These are phyloP conservation scores for Arctopsyche grandis DNA, from an alignment of 1,140 invertebrate species.

Conservation along the genomic window DNA sequence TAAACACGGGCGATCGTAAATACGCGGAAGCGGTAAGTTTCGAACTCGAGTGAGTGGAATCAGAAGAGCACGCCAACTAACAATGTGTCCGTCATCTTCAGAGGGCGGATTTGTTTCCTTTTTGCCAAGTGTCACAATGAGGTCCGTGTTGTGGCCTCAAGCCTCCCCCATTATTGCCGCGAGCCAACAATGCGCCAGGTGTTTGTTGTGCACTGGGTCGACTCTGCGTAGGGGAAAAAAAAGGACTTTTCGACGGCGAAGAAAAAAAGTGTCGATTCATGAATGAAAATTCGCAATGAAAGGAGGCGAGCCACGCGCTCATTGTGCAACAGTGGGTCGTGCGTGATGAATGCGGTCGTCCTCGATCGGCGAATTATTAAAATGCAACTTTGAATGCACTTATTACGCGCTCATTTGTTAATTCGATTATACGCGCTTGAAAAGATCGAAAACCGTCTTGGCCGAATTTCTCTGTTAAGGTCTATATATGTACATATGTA, in stretches of 20 bases:
- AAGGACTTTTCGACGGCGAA: not conserved
- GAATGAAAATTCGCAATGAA: slow-evolving; percentile 23
- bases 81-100: not conserved
- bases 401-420: no score
- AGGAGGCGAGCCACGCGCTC: not conserved
- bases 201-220: not conserved
- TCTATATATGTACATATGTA: no score
- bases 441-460: no score
- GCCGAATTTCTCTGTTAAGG: no score
- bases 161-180: slow-evolving; percentile 2
- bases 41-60: not conserved
- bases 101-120: slow-evolving; percentile 7
- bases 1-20: not conserved
- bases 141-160: slow-evolving; percentile 11
- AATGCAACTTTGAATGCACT: no score
- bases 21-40: not conserved
- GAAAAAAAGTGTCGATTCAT: slow-evolving; percentile 21
- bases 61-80: not conserved
- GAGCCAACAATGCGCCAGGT: slow-evolving; percentile 24
- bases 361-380: slow-evolving; percentile 9
- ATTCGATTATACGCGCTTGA: no score
- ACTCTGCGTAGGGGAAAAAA: not conserved
- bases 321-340: not conserved
- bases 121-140: slow-evolving; percentile 12
- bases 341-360: not conserved